These are phyloP conservation scores for Philantomba maxwellii DNA, from an alignment of 2,113 vertebrate genomes.

Conservation along the genomic window DNA sequence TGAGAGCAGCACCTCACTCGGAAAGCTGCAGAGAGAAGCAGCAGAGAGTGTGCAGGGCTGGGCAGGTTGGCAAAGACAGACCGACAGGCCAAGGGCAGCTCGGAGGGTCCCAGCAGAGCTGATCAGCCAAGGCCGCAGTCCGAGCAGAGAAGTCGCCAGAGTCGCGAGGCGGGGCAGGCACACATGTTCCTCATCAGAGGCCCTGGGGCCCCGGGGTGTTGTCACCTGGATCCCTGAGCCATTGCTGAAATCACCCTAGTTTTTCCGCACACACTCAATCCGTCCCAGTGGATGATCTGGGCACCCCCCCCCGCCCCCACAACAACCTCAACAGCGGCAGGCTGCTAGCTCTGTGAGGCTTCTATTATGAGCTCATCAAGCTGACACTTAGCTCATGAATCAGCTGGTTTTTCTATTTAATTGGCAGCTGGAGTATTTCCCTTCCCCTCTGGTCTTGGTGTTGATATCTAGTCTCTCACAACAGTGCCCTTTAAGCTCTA, in stretches of 20 bases:
- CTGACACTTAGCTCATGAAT: constrained; percentile 21
- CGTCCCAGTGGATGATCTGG: not conserved
- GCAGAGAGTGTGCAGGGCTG: too few relatives aligned
- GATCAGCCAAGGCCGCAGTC: rapidly evolving
- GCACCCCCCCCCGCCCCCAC: not conserved
- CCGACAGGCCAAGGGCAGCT: rapidly evolving
- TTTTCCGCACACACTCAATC: not conserved
- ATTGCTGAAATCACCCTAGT: not conserved
- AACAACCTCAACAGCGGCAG: rapidly evolving
- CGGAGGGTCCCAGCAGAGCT: rapidly evolving
- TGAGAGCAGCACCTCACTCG: rapidly evolving
- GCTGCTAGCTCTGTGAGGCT: not conserved
- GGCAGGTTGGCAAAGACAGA: not conserved
- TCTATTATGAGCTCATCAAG: not conserved
- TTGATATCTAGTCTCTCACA: not conserved
- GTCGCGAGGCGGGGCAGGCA: rapidly evolving
- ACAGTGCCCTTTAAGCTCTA: not conserved
- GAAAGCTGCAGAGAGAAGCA: not conserved
- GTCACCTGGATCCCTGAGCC: not conserved
- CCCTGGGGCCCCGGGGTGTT: not conserved
- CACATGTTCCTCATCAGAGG: not conserved
- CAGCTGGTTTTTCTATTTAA: not conserved
- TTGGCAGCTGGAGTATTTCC: not conserved
- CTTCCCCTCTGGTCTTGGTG: rapidly evolving
- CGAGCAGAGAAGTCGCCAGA: too few relatives aligned